Conservation (phyloP, 2,113 vertebrate genomes). For the Erythrolamprus reginae region DNA sequence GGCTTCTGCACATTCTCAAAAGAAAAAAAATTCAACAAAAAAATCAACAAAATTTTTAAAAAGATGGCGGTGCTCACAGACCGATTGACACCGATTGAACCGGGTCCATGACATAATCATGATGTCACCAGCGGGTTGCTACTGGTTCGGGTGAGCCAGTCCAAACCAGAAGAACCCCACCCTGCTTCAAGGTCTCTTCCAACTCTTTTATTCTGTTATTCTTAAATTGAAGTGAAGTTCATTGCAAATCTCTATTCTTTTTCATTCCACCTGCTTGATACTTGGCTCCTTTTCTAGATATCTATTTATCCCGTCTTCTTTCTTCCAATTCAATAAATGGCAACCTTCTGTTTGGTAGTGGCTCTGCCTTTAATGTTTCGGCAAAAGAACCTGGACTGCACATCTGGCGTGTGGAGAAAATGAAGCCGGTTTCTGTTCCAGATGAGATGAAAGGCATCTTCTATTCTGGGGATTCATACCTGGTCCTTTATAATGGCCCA, state of each 20-base stretch:
- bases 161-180: no score
- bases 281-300: background rate
- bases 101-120: no score
- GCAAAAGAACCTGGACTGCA: conserved; percentile 65
- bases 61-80: no score
- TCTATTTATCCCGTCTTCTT: background rate
- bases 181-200: background rate
- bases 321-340: rapidly evolving
- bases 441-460: conserved; percentile 72
- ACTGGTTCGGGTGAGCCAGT: no score
- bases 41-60: no score
- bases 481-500: conserved; percentile 77
- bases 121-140: no score
- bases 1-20: no score
- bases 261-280: background rate
- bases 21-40: no score
- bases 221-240: background rate
- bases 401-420: conserved; percentile 84
- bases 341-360: background rate
- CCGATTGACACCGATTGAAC: no score
- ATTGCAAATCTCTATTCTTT: background rate
- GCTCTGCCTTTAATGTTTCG: conserved; percentile 35
- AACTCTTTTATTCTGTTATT: background rate
- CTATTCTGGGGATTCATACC: conserved; percentile 84
- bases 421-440: conserved; percentile 73